Percentiles rank a stretch among this genome's conserved stretches.
Evolutionary conservation across 2,888 invertebrate genomes (phyloP).

Genomic region (Hypsopygia costalis): DNA sequence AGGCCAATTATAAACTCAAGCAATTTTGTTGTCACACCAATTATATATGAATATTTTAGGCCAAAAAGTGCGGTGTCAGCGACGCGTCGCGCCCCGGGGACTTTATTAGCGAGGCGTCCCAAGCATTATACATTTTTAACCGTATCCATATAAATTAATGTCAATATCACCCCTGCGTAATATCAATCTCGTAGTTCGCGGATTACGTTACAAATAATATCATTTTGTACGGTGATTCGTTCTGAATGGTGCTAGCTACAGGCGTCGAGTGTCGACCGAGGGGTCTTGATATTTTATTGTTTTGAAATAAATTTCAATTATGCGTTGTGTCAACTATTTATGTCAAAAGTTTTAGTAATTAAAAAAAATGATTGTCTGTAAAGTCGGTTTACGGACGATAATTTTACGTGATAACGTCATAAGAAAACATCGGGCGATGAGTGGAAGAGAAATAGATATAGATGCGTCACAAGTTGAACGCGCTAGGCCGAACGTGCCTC

Average conservation of each 20-base stretch:
- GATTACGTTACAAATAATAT: slow-evolving; percentile 80
- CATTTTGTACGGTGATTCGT: slow-evolving; percentile 80
- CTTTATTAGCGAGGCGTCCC: slow-evolving; percentile 70
- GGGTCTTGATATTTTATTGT: slow-evolving; percentile 36
- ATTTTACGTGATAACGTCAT: too few species aligned
- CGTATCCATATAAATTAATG: slow-evolving; percentile 81
- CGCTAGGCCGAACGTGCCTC: too few species aligned
- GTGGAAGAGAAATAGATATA: too few species aligned
- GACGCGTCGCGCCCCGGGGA: slow-evolving; percentile 53
- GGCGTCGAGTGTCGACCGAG: slow-evolving; percentile 20
- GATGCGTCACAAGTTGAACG: too few species aligned
- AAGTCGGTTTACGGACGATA: too few species aligned
- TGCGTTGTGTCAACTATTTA: too few species aligned
- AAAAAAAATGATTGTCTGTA: too few species aligned
- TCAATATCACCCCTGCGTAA: slow-evolving; percentile 75
- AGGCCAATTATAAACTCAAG: too few species aligned
- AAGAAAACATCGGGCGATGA: too few species aligned
- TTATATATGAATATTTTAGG: slow-evolving; percentile 28
- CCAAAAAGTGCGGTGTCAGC: slow-evolving; percentile 41
- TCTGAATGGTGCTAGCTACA: slow-evolving; percentile 70
- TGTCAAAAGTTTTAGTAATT: too few species aligned
- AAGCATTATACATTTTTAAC: slow-evolving; percentile 79
- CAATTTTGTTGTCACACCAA: slow-evolving; percentile 3
- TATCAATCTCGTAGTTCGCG: slow-evolving; percentile 80
- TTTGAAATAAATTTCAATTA: too few species aligned